Evolutionary conservation across 2,113 vertebrate species (phyloP).

Genomic region (Isichthys henryi): DNA sequence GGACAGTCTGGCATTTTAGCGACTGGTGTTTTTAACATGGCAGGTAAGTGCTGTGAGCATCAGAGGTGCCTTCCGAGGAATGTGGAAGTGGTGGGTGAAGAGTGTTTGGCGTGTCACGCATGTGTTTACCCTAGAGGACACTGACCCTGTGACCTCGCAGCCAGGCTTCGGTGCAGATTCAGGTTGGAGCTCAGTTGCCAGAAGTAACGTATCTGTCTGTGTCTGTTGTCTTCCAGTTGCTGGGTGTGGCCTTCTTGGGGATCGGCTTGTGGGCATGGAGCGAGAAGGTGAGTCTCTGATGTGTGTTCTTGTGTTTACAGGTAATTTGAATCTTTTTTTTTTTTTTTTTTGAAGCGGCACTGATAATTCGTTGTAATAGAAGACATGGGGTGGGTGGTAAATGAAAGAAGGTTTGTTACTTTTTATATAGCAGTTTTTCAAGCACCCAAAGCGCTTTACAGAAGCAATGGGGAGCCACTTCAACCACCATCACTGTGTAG

Average conservation of each 20-base stretch:
- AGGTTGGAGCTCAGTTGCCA: no score
- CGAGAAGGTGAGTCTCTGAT: constrained; percentile 10
- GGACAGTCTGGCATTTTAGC: background rate
- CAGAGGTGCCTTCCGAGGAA: background rate
- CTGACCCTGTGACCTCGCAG: background rate
- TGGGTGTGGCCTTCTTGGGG: constrained; percentile 21
- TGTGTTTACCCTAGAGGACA: background rate
- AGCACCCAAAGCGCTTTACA: background rate
- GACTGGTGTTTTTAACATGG: background rate
- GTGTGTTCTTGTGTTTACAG: background rate
- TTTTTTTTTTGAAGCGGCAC: background rate
- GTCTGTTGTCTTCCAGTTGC: constrained; percentile 13
- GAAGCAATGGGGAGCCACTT: background rate
- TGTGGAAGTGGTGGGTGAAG: background rate
- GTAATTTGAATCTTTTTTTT: background rate
- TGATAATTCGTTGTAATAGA: background rate
- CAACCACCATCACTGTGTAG: background rate
- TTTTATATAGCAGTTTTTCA: background rate
- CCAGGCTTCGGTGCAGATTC: background rate
- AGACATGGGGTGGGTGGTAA: background rate
- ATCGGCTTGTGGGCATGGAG: constrained; percentile 22
- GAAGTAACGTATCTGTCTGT: background rate
- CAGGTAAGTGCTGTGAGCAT: background rate
- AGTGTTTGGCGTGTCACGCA: background rate
- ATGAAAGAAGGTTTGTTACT: background rate